phyloP scores from a whole-genome alignment of 2,888 invertebrate species.

The Pheosia gnoma region DNA sequence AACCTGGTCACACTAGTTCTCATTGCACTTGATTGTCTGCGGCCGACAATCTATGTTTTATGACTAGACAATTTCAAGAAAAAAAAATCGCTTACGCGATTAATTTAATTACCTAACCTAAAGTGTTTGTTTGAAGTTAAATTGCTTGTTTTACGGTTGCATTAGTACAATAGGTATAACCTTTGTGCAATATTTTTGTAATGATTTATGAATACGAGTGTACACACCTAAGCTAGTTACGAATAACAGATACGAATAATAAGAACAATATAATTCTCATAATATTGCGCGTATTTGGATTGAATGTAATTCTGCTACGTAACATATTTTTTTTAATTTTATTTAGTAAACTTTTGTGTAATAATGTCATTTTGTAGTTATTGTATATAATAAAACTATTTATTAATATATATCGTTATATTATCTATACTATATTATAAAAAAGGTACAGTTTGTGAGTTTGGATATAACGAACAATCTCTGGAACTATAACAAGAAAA shows the following conservation, averaged over 20 bases:
- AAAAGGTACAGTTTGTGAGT: too few species aligned
- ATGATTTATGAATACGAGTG: background rate
- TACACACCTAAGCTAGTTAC: background rate
- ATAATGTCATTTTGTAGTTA: too few species aligned
- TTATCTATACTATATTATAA: too few species aligned
- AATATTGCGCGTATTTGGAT: background rate
- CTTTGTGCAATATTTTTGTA: constrained; percentile 6
- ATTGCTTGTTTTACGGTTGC: constrained; percentile 7
- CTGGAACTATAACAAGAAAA: too few species aligned
- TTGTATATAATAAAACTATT: too few species aligned
- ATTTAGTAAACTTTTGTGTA: too few species aligned
- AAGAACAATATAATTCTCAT: background rate
- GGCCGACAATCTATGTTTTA: constrained; percentile 34
- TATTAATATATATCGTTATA: too few species aligned
- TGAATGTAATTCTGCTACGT: too few species aligned
- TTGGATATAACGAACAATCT: too few species aligned
- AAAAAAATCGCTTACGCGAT: constrained; percentile 10
- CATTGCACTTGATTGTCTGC: constrained; percentile 39
- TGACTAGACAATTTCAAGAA: constrained; percentile 4
- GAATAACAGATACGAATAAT: background rate
- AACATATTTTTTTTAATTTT: too few species aligned
- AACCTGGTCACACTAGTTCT: background rate
- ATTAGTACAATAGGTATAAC: background rate
- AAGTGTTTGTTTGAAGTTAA: constrained; percentile 9
- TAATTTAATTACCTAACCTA: constrained; percentile 19